Evolutionary conservation across 2,888 invertebrate species (phyloP).

Genomic region (Scaptomyza parva): DNA sequence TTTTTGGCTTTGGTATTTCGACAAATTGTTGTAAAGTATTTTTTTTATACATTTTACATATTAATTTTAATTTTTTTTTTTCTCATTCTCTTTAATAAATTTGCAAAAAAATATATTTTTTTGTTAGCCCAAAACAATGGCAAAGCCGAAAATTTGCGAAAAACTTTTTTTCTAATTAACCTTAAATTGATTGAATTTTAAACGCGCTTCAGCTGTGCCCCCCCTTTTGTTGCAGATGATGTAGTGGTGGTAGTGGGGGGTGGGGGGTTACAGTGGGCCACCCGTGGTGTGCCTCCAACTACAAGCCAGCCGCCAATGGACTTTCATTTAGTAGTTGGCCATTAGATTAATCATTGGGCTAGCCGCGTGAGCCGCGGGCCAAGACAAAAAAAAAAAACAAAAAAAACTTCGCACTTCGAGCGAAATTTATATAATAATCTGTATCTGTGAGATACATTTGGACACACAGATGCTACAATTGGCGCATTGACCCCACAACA

Average conservation of each 20-base stretch:
- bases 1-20: not conserved
- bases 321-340: constrained; percentile 54
- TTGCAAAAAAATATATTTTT: not conserved
- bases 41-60: not conserved
- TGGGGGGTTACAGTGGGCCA: constrained; percentile 26
- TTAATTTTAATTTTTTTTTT: not conserved
- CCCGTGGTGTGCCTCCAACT: constrained; percentile 48
- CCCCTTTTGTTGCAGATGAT: not conserved
- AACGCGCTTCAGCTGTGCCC: constrained; percentile 57
- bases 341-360: constrained; percentile 68
- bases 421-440: constrained; percentile 61
- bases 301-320: constrained; percentile 26
- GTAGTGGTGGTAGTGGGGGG: not conserved
- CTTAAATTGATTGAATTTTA: constrained; percentile 75
- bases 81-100: not conserved
- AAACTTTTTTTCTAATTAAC: constrained; percentile 72
- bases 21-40: not conserved
- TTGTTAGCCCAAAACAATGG: not conserved
- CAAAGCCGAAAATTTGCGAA: constrained; percentile 37
- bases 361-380: constrained; percentile 50
- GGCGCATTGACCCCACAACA: constrained; percentile 64
- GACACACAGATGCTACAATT: constrained; percentile 53
- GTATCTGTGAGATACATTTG: constrained; percentile 58
- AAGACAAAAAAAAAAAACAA: constrained; percentile 23
- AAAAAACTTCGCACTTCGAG: constrained; percentile 50